These are phyloP conservation scores for Pararge aegeria DNA, from an alignment of 1,140 invertebrate species.

Conservation along the genomic window DNA sequence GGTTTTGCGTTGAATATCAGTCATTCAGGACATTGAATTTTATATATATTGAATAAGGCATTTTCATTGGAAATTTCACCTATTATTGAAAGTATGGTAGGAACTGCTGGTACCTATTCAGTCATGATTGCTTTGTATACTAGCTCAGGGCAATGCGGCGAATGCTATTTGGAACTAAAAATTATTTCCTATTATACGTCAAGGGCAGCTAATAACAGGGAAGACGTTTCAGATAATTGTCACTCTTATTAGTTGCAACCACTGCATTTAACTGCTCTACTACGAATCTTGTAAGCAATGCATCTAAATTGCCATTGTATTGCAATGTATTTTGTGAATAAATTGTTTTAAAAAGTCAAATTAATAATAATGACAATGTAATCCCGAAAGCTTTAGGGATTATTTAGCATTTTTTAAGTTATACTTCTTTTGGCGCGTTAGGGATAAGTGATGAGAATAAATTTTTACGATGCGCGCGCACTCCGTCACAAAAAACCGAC, in stretches of 20 bases:
- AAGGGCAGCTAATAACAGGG: slow-evolving; percentile 42
- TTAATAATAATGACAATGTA: no score
- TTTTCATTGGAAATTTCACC: slow-evolving; percentile 7
- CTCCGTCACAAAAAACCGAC: no score
- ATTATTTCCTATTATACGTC: slow-evolving; percentile 50
- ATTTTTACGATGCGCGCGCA: no score
- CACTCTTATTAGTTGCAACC: slow-evolving; percentile 27
- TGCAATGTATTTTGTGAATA: no score
- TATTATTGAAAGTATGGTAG: not conserved
- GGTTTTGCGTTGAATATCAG: no score
- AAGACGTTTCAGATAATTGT: slow-evolving; percentile 42
- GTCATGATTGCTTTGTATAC: slow-evolving; percentile 23
- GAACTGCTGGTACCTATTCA: slow-evolving; percentile 15
- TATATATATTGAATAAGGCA: not conserved
- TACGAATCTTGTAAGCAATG: slow-evolving; percentile 14
- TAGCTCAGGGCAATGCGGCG: slow-evolving; percentile 42
- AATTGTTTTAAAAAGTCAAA: no score
- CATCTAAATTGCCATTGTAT: no score
- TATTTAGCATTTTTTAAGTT: no score
- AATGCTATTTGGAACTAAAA: slow-evolving; percentile 47
- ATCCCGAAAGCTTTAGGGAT: no score
- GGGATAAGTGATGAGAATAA: no score
- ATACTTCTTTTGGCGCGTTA: no score
- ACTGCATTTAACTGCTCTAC: slow-evolving; percentile 17
- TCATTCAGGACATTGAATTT: no score